Evolutionary conservation across 1,140 invertebrate species (phyloP), one percentile per base, ranked within the genome.

Genomic region (Lysiphlebus fabarum): DNA sequence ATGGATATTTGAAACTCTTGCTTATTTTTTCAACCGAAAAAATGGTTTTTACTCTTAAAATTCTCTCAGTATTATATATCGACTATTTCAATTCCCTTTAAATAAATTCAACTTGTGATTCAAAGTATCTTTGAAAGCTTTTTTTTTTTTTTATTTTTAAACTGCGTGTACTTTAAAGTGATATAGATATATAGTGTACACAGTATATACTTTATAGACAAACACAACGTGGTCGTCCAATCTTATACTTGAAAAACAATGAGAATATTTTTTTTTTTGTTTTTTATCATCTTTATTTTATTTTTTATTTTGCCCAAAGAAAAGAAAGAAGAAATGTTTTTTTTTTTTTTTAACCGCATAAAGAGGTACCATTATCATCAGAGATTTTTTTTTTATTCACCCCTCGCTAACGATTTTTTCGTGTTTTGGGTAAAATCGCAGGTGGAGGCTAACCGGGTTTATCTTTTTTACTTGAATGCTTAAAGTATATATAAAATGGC

Each of bases 111-210:
- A 17, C 26, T 33, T 36, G 34, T 38, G 45, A 57, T 57, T 50
- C 45, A 40, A 53, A 53, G 47, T 37, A 58, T 45, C 57, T 36
- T 40, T 58, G 41, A 53, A 58, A 58, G 57, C 49, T 49, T 58
- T 58, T 58, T 40, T 58, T 44, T 44, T 36, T 49, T 48, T 40
- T 45, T 53, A 12, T 42, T n/a, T 58, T 36, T 40, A 41, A 53
- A 48, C 33, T 44, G 49, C 33, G 17, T 26, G 17, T 26, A 26
- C 17, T 4, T 26, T 26, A 26, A 26, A 26, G 17, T 26, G 17
- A 26, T 26, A 26, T 53, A 50, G 34, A 36, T 34, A 50, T 36
- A 50, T 33, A 50, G 48, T n/a, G n/a, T 26, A 26, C 17, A 2
- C 4, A 2, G 17, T 26, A 26, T 51, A 51, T 51, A 51, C n/a